A percentile compares a stretch with the other conserved stretches of the same genome.
These are phyloP conservation scores for Eupithecia subfuscata DNA, from an alignment of 2,888 invertebrate species.

Conservation along the genomic window DNA sequence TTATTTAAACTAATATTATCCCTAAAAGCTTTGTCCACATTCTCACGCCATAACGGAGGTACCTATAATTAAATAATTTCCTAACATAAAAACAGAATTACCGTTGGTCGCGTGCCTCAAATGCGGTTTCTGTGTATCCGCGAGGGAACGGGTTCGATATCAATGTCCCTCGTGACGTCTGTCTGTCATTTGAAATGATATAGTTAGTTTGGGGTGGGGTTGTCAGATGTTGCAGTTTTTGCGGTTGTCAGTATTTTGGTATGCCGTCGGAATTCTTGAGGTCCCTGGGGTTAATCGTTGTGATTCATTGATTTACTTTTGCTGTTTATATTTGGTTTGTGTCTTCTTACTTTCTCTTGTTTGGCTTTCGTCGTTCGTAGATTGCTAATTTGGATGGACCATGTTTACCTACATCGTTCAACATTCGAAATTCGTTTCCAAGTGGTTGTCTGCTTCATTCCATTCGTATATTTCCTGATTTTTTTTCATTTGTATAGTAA, in stretches of 20 bases:
- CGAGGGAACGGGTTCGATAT: slow-evolving; percentile 63
- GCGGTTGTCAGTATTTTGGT: slow-evolving; percentile 31
- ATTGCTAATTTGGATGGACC: background rate
- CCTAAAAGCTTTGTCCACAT: slow-evolving; percentile 31
- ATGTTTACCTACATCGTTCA: background rate
- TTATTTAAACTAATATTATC: slow-evolving; percentile 24
- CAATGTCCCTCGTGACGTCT: slow-evolving; percentile 51
- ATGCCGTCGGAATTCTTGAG: slow-evolving; percentile 28
- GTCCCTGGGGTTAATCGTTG: slow-evolving; percentile 32
- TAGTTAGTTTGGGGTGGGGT: slow-evolving; percentile 36
- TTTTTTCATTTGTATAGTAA: background rate
- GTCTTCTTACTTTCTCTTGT: background rate
- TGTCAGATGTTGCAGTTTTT: slow-evolving; percentile 39
- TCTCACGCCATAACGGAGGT: slow-evolving; percentile 37
- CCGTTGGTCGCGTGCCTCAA: slow-evolving; percentile 57
- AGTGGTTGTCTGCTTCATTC: background rate
- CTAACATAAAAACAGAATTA: slow-evolving; percentile 40
- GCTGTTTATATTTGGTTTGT: slow-evolving; percentile 10
- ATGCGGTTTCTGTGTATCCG: slow-evolving; percentile 70
- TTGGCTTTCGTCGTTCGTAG: background rate
- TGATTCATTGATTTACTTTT: slow-evolving; percentile 26
- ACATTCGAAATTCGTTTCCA: background rate
- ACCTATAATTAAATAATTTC: slow-evolving; percentile 47
- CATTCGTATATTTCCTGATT: no score
- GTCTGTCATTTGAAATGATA: slow-evolving; percentile 41